Evolutionary conservation across 2,113 vertebrate species (phyloP).

Genomic region (Carollia perspicillata): DNA sequence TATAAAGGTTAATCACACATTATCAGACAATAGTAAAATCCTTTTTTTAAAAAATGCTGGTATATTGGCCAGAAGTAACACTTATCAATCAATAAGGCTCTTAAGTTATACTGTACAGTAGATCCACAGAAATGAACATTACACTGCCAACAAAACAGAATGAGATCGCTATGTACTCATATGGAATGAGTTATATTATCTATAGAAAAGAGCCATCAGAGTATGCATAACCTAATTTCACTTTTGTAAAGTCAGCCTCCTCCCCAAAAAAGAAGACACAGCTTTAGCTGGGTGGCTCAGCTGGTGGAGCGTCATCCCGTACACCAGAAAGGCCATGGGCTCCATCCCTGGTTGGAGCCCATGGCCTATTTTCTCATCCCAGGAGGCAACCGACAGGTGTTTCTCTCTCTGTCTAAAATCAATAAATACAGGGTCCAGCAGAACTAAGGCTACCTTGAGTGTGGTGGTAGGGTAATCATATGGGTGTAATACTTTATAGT

Average conservation of each 20-base stretch:
- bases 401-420: no score
- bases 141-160: not conserved
- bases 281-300: no score
- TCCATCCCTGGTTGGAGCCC: no score
- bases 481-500: no score
- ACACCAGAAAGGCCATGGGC: no score
- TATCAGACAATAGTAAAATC: not conserved
- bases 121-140: not conserved
- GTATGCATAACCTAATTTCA: not conserved
- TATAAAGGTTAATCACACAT: not conserved
- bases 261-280: not conserved
- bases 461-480: no score
- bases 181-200: not conserved
- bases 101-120: not conserved
- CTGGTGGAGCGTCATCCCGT: no score
- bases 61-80: not conserved
- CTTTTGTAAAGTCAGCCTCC: not conserved
- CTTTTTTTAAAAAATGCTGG: not conserved
- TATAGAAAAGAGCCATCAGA: not conserved
- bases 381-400: no score
- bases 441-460: no score
- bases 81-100: not conserved
- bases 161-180: not conserved
- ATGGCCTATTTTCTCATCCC: no score
- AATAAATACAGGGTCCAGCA: no score